phyloP scores from a whole-genome alignment of 2,797 vertebrate genomes.

The Chiropotes sagulatus region DNA sequence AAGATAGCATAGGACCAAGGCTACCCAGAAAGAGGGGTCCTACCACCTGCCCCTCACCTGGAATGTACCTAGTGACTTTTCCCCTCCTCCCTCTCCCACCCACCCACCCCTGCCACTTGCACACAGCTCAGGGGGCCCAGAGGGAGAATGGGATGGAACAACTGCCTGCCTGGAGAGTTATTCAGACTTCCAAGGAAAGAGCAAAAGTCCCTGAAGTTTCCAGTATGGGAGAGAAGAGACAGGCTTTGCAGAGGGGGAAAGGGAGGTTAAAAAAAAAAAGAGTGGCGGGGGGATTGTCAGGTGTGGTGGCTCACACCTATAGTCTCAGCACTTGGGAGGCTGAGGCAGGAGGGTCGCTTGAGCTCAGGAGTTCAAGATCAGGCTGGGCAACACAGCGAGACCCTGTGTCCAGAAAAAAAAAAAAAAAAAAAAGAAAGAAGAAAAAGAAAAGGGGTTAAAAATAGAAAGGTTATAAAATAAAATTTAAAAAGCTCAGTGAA shows the following conservation, averaged over 20 bases:
- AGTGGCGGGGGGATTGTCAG: fast-evolving
- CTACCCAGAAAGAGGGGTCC: not conserved
- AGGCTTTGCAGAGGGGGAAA: not conserved
- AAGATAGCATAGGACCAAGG: not conserved
- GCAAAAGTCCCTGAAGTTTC: not conserved
- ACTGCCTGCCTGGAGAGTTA: not conserved
- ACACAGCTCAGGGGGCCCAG: not conserved
- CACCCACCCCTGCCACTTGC: not conserved
- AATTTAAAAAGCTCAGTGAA: not conserved
- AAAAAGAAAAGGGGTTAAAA: not conserved
- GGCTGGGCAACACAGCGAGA: not conserved
- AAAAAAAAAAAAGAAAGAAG: too few species aligned
- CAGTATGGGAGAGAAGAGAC: not conserved
- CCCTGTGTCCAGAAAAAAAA: not conserved
- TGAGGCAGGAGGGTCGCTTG: not conserved
- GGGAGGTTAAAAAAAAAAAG: too few species aligned
- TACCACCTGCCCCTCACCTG: too few species aligned
- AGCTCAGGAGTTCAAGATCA: not conserved
- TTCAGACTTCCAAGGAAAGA: not conserved
- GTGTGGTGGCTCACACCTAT: not conserved
- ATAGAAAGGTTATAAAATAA: not conserved
- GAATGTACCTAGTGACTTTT: not conserved
- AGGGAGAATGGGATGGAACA: not conserved
- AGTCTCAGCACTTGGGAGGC: not conserved
- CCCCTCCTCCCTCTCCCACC: not conserved